Conservation (phyloP, 2,113 vertebrate species). For the Xenopus tropicalis region UCB_Xtro_10.0 CM004448.2:45591001-45591500, state of each 20-base stretch:
- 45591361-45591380: slow-evolving; percentile 67
- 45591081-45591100: slow-evolving; percentile 93
- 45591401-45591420: background rate
- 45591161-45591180: slow-evolving; percentile 67
- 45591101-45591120: slow-evolving; percentile 73
- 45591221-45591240: slow-evolving; percentile 22
- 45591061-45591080: slow-evolving; percentile 85
- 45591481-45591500: background rate
- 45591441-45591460: slow-evolving; percentile 3
- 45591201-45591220: slow-evolving; percentile 24
- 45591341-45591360: slow-evolving; percentile 85
- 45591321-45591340: slow-evolving; percentile 72
- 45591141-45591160: slow-evolving; percentile 73
- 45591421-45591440: background rate
- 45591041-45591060: slow-evolving; percentile 94
- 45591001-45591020: slow-evolving; percentile 88
- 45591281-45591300: slow-evolving; percentile 87
- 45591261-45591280: slow-evolving; percentile 79
- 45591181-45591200: slow-evolving; percentile 30
- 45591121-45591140: slow-evolving; percentile 66
- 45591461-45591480: background rate
- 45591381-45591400: slow-evolving; percentile 8
- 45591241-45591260: slow-evolving; percentile 59
- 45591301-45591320: slow-evolving; percentile 82
- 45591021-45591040: slow-evolving; percentile 74